Evolutionary conservation across 1,140 invertebrate genomes (phyloP).

Genomic region (Gerris buenoi): DNA sequence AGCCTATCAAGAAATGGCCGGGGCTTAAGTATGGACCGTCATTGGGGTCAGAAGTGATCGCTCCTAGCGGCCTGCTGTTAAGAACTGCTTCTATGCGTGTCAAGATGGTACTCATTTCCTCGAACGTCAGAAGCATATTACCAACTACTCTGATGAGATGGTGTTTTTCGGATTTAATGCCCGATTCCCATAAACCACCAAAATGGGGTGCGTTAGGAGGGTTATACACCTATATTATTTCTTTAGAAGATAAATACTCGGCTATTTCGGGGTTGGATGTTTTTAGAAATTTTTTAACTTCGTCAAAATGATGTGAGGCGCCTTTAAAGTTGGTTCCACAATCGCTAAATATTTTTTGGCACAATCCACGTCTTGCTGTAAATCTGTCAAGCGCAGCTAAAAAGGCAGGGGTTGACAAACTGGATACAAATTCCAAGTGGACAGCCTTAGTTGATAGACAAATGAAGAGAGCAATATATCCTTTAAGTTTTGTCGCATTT

Average conservation of each 20-base stretch:
- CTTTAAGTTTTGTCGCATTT: constrained; percentile 14
- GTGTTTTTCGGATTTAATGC: neutral
- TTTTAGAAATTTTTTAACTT: too few species aligned
- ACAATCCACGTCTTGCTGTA: constrained; percentile 23
- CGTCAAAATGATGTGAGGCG: constrained; percentile 23
- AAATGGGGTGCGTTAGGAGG: neutral
- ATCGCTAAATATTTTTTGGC: constrained; percentile 24
- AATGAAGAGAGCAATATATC: constrained; percentile 22
- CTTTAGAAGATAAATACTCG: neutral
- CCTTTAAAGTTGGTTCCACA: constrained; percentile 30
- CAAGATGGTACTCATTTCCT: neutral
- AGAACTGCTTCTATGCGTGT: neutral
- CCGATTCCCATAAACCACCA: neutral
- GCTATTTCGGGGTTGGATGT: neutral
- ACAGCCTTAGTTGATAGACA: constrained; percentile 24
- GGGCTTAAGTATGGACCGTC: neutral
- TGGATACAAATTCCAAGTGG: constrained; percentile 25
- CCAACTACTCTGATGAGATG: neutral
- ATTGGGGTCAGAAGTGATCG: neutral
- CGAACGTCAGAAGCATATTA: neutral
- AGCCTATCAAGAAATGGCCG: neutral
- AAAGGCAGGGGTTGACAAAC: constrained; percentile 22
- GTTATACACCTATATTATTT: neutral
- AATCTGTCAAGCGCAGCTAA: constrained; percentile 27
- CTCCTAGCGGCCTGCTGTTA: neutral